A percentile compares a stretch with the other conserved stretches of the same genome.
Evolutionary conservation across 2,797 vertebrate species (phyloP).

Genomic region (Catostomus latipinnis): DNA sequence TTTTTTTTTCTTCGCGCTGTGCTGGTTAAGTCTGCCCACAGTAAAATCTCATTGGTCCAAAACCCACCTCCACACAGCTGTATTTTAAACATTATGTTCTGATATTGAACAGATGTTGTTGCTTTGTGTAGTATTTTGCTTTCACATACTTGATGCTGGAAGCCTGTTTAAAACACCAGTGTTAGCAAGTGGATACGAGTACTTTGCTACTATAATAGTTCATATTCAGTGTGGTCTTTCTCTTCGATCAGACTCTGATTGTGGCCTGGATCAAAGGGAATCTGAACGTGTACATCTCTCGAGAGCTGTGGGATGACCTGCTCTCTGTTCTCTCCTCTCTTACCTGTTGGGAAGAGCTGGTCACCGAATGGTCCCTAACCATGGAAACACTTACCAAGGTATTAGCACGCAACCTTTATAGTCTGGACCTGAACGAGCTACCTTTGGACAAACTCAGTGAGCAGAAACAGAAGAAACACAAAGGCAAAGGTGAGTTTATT

Average conservation of each 20-base stretch:
- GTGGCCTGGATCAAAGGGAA: slow-evolving; percentile 99
- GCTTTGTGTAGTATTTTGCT: too few relatives aligned
- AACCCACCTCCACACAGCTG: too few relatives aligned
- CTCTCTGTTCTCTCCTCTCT: slow-evolving; percentile 93
- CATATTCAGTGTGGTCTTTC: neutral
- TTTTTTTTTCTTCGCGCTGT: too few relatives aligned
- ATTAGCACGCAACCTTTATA: slow-evolving; percentile 95
- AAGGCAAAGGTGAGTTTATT: slow-evolving; percentile 92
- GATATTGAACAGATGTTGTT: too few relatives aligned
- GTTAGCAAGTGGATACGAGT: too few relatives aligned
- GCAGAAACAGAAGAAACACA: slow-evolving; percentile 99
- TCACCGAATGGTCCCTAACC: slow-evolving; percentile 98
- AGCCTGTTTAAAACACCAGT: too few relatives aligned
- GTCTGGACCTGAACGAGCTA: slow-evolving; percentile 92
- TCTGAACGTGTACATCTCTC: slow-evolving; percentile 95
- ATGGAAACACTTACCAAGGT: slow-evolving; percentile 99
- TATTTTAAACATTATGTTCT: too few relatives aligned
- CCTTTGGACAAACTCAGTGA: slow-evolving; percentile 98
- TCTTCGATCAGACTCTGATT: slow-evolving; percentile 87
- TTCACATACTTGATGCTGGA: too few relatives aligned
- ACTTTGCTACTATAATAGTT: too few relatives aligned
- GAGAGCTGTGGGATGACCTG: slow-evolving; percentile 97
- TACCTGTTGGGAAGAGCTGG: slow-evolving; percentile 98
- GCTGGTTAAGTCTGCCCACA: too few relatives aligned
- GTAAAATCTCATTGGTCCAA: too few relatives aligned